Base-by-base conservation (phyloP, 2,113 vertebrate species). In the Lepisosteus osseus region DNA sequence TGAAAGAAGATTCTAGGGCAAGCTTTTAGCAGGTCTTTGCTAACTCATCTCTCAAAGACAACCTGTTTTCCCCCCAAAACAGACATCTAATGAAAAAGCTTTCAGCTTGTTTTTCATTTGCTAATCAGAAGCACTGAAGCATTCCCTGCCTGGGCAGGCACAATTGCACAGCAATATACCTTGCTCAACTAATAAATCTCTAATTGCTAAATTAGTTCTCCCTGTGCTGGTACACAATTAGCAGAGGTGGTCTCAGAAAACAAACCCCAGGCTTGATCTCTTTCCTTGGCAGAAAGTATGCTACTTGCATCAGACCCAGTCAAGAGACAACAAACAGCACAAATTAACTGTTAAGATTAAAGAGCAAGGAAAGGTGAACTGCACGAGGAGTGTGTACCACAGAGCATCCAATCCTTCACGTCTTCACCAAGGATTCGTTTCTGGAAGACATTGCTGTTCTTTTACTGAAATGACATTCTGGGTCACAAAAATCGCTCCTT, bases 61-160 rank as follows among this genome's bases (percentile, higher is more conserved):
- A 75, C 64, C 73, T 74, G 84, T 54, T 29, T 8, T 78, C 84
- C 84, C 80, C 82, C 77, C 82, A 81, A 79, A 64, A 77, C 72
- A 59, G 29, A n/a, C 56, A 59, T 75, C 47, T 87, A 86, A 91
- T 92, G 88, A 90, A 90, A 92, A 91, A 89, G 89, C 91, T 92
- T 90, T 91, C 83, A 91, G 83, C 85, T 82, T 87, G 86, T 89
- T 90, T 85, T 84, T 79, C 85, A 83, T 74, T 77, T 74, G 80
- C 77, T 78, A 88, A 87, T 88, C 80, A 83, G 68, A 83, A 76
- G 82, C 72, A 84, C 77, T 80, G 77, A 73, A 77, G 76, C 78
- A 76, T 84, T 80, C 79, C 77, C 79, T 79, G 78, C 54, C 72
- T 76, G 72, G 56, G 44, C 56, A 56, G 80, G 64, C 72, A 72